Base-by-base conservation (phyloP, 2,797 vertebrate species). In the Todus mexicanus region DNA sequence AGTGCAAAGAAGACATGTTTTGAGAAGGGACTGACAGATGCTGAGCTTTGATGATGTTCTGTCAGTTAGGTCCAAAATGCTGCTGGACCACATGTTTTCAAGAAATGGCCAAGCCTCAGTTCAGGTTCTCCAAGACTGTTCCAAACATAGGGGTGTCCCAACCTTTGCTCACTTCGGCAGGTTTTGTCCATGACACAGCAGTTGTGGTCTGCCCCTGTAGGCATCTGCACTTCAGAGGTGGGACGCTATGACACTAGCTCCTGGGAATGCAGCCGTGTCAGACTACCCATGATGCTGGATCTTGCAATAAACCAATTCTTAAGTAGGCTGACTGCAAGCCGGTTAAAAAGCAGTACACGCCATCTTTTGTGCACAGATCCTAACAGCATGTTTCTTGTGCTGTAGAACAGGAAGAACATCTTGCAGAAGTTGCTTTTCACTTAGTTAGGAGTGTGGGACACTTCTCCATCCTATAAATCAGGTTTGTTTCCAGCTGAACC, bases 201-300 rank as follows among this genome's bases (percentile, higher is more conserved):
- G 40, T 9, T 2, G 1, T 0, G 1, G 21, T 31, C 45, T 65
- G 51, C 14, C 20, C 64, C 25, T 7, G 17, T 6, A 50, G 38
- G 18, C 4, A 3, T 12, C 14, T 31, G 17, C 21, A 11, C 43
- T 40, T 72, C 43, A 18, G 59, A 51, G 42, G 8, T 19, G 15
- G 29, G 37, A 38, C 22, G 4, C 7, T 2, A 9, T 0, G 1
- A 15, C 4, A 3, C 16, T 14, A 13, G 19, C 6, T 63, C 59
- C 45, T 16, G 25, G 21, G 16, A 7, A 69, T 16, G 21, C 31
- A 42, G 26, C 20, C 42, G 1, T 1, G 4, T 15, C 35, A 56
- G 59, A 56, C n/a, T 45, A 10, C 35, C 14, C 29, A 1, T 3
- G 17, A 19, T n/a, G 18, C 45, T 13, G 19, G 19, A 20, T n/a